These are phyloP conservation scores for Cyaniris semiargus DNA, from an alignment of 2,888 invertebrate genomes.

Conservation along the genomic window DNA sequence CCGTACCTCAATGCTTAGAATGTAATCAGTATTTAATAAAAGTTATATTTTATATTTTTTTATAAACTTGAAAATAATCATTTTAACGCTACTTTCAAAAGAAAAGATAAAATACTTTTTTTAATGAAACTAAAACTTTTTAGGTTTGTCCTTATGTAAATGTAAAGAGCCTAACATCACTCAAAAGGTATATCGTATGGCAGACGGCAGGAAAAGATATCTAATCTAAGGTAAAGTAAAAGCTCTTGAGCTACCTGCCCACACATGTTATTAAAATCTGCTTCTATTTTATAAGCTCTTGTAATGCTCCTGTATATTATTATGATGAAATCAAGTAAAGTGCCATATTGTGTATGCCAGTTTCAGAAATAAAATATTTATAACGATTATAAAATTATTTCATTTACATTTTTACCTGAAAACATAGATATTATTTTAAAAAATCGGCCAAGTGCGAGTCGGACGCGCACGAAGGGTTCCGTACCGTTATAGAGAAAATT, in stretches of 20 bases:
- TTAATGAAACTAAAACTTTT: neutral
- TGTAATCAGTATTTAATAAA: constrained; percentile 24
- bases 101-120: neutral
- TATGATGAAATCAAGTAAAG: neutral
- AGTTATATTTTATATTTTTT: constrained; percentile 18
- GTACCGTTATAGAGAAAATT: no score
- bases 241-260: no score
- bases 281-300: neutral
- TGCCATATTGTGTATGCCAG: constrained; percentile 7
- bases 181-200: no score
- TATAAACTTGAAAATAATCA: neutral
- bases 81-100: neutral
- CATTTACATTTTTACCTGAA: neutral
- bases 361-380: constrained; percentile 16
- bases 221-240: no score
- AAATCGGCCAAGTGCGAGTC: no score
- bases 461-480: no score
- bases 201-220: no score
- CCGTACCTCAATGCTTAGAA: neutral
- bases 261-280: neutral
- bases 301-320: neutral
- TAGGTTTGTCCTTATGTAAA: neutral
- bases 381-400: neutral
- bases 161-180: no score
- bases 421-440: no score